phyloP scores from a whole-genome alignment of 2,888 invertebrate species.

The Tiliacea aurago region DNA sequence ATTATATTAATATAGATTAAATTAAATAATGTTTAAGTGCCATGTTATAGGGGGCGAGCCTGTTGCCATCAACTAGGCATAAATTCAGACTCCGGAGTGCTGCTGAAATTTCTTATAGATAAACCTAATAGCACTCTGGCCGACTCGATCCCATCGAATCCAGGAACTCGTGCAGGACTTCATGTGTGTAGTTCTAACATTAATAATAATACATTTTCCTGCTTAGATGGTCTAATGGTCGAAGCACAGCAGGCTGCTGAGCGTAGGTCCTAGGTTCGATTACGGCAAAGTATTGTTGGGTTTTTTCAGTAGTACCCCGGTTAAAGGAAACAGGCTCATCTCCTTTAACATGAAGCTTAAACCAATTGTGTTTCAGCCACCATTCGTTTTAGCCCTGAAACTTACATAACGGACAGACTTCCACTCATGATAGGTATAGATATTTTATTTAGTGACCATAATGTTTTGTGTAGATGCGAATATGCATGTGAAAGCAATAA shows the following conservation, averaged over 20 bases:
- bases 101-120: not conserved
- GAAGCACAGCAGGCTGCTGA: not conserved
- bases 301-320: not conserved
- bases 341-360: not conserved
- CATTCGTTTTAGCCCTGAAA: not conserved
- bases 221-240: too few species aligned
- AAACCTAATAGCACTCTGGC: not conserved
- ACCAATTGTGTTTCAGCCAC: not conserved
- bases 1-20: too few species aligned
- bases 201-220: not conserved
- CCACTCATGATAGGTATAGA: not conserved
- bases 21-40: not conserved
- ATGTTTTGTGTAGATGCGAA: not conserved
- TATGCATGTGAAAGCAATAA: not conserved
- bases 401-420: not conserved
- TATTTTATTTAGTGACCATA: not conserved
- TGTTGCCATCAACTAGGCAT: not conserved
- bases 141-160: not conserved
- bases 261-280: not conserved
- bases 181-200: not conserved
- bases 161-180: not conserved
- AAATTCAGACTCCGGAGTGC: not conserved
- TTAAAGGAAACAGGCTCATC: not conserved
- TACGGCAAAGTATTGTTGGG: not conserved
- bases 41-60: not conserved